Evolutionary conservation across 2,888 invertebrate species (phyloP).

Genomic region (Xestia xanthographa): DNA sequence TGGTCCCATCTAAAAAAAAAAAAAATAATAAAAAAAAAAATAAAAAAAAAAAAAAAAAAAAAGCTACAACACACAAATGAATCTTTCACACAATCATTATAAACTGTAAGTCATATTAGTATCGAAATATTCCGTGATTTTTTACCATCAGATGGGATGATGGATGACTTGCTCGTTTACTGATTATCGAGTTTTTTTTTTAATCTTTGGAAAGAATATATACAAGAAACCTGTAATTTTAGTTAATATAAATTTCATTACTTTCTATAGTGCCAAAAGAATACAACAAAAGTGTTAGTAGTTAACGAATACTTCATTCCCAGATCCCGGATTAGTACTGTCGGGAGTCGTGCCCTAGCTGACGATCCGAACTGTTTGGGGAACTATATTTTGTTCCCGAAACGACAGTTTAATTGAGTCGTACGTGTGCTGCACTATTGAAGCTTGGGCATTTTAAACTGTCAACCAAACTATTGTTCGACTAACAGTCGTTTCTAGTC

Average conservation of each 20-base stretch:
- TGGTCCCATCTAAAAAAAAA: no score
- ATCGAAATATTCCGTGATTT: no score
- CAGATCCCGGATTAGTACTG: constrained; percentile 43
- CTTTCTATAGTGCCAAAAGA: not conserved
- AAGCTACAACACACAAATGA: not conserved
- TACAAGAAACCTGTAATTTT: no score
- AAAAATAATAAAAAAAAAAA: no score
- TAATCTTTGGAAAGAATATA: no score
- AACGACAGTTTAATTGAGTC: constrained; percentile 58
- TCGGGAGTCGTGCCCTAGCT: constrained; percentile 37
- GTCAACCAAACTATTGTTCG: constrained; percentile 53
- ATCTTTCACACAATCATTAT: not conserved
- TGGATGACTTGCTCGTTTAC: not conserved
- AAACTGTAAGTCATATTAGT: not conserved
- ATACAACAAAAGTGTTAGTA: not conserved
- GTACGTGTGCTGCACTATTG: constrained; percentile 44
- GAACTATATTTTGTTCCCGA: constrained; percentile 47
- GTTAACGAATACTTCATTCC: constrained; percentile 20
- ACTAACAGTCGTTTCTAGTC: constrained; percentile 47
- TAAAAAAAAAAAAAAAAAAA: no score
- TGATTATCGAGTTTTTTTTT: not conserved
- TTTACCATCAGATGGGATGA: not conserved
- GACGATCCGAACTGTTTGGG: constrained; percentile 42
- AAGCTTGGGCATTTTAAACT: constrained; percentile 51
- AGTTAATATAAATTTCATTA: no score